Conservation (phyloP, 1,140 invertebrate genomes). For the Pseudomyrmex pallidus region DNA sequence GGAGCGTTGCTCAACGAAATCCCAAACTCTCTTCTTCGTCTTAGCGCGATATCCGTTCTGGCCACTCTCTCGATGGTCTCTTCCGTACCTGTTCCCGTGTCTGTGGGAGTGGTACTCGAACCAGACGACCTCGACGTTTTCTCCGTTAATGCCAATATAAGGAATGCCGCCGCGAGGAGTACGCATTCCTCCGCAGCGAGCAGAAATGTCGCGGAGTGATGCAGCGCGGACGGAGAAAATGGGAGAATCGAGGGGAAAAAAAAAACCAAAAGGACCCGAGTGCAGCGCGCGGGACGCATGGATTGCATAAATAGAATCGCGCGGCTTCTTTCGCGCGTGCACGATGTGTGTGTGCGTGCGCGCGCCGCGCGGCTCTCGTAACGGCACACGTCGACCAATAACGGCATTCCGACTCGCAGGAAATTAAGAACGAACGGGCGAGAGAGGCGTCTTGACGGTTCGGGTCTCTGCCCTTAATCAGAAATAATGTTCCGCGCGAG, state of each 20-base stretch:
- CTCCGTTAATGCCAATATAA: slow-evolving; percentile 66
- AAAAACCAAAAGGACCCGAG: slow-evolving; percentile 9
- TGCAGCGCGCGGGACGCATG: neutral
- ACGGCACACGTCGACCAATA: slow-evolving; percentile 31
- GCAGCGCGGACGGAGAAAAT: neutral
- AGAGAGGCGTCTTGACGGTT: neutral
- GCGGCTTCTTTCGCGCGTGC: neutral
- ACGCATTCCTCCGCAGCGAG: slow-evolving; percentile 66
- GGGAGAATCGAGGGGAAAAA: neutral
- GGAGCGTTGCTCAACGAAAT: slow-evolving; percentile 7
- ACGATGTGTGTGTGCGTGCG: too few relatives aligned
- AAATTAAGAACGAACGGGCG: slow-evolving; percentile 36
- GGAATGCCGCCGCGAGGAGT: slow-evolving; percentile 62
- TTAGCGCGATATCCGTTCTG: slow-evolving; percentile 17
- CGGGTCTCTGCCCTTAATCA: slow-evolving; percentile 24
- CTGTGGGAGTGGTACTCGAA: slow-evolving; percentile 71
- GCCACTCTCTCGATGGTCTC: slow-evolving; percentile 20
- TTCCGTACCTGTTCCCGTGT: slow-evolving; percentile 62
- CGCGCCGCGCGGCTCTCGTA: slow-evolving; percentile 2
- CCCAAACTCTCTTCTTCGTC: neutral
- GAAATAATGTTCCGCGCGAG: slow-evolving; percentile 16
- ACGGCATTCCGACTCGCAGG: slow-evolving; percentile 19
- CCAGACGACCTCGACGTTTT: slow-evolving; percentile 73
- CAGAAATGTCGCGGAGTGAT: slow-evolving; percentile 65
- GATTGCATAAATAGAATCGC: slow-evolving; percentile 51